Base-by-base conservation (phyloP, 92 coral and sea anemone genomes). In the Zoanthus solanderi region DNA sequence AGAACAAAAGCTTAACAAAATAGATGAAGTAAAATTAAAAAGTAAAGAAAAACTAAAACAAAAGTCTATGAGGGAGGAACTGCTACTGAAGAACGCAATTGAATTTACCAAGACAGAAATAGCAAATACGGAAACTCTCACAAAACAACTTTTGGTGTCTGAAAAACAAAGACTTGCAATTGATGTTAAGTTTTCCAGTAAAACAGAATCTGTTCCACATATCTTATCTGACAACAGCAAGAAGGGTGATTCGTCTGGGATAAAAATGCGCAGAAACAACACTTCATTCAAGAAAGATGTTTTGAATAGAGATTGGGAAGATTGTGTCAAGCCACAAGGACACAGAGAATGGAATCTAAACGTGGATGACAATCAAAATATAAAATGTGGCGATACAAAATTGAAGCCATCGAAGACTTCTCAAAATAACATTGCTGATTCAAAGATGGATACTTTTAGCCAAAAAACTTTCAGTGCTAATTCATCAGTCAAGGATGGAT, bases 81-180 rank as follows among this genome's bases (percentile, higher is more conserved):
- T 81, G 9, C 47, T 81, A 54, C 71, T 81, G 46, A 66, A 14
- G 66, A 81, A 66, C 29, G 85, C 85, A 67, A 66, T 81, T 9
- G 85, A 66, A 44, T 81, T 81, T 66, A 66, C 75, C 75, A 81
- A 18, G 57, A 45, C 85, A n/a, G 75, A 81, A 81, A 81, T 81
- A 67, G 85, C 85, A 15, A 46, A 5, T 7, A 81, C 85, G 14
- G 85, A 81, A 54, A 3, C 75, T 12, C 74, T 81, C 66, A 23
- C 85, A 81, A 67, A 68, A 45, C 85, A 81, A 58, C 28, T 81
- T 23, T 29, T 81, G 60, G 71, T 65, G 56, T 81, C 85, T 11
- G 85, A 50, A 56, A 53, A 42, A 81, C 61, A 18, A 12, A 81
- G 66, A 16, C 47, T 65, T 23, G 23, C 23, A 23, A 23, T 23